Conservation (phyloP, 2,113 vertebrate genomes). For the Coregonus clupeaformis region DNA sequence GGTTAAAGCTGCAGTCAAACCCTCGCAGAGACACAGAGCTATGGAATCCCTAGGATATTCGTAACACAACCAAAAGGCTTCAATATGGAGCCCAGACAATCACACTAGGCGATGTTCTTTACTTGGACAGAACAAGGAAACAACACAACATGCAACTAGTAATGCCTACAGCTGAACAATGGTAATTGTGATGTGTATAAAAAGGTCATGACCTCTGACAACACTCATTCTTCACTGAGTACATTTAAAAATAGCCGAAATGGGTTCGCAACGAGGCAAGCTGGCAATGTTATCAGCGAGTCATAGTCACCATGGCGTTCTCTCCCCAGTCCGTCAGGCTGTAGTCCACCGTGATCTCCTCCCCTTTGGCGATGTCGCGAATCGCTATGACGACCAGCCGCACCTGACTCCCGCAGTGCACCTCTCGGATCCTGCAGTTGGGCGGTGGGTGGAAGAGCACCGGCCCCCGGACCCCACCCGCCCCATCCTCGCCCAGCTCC, state of each 20-base stretch:
- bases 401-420: slow-evolving; percentile 78
- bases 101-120: no score
- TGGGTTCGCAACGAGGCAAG: no score
- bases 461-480: slow-evolving; percentile 67
- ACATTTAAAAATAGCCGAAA: no score
- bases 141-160: no score
- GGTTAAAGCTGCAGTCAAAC: slow-evolving; percentile 49
- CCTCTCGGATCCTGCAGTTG: slow-evolving; percentile 77
- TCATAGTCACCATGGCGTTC: slow-evolving; percentile 68
- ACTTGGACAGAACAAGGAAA: no score
- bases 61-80: slow-evolving; percentile 16
- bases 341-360: slow-evolving; percentile 81
- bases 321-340: slow-evolving; percentile 77
- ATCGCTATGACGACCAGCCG: slow-evolving; percentile 78
- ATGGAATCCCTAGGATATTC: slow-evolving; percentile 42
- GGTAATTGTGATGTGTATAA: no score
- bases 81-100: neutral
- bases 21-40: slow-evolving; percentile 43
- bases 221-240: no score
- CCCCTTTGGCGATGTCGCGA: slow-evolving; percentile 77
- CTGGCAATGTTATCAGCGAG: neutral
- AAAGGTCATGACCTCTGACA: no score
- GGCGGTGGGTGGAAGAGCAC: slow-evolving; percentile 76
- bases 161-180: no score
- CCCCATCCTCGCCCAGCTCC: slow-evolving; percentile 73